Percentiles rank a stretch among this genome's conserved stretches.
phyloP scores from a whole-genome alignment of 2,113 vertebrate species.

The Eidolon helvum region DNA sequence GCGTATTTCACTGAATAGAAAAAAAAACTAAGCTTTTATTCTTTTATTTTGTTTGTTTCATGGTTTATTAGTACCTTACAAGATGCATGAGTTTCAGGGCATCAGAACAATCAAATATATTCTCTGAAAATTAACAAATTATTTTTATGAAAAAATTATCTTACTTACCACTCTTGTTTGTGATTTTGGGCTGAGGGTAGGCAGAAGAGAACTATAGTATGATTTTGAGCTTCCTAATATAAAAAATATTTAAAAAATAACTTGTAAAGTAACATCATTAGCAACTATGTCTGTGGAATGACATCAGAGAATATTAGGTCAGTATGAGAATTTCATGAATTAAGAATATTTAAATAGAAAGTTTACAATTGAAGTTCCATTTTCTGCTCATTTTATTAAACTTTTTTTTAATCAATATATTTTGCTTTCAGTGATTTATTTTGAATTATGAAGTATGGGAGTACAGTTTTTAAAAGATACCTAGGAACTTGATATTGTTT shows the following conservation, averaged over 20 bases:
- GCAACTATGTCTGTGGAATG: not conserved
- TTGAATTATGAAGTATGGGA: not conserved
- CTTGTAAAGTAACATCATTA: not conserved
- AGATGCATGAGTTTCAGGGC: not conserved
- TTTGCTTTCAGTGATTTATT: not conserved
- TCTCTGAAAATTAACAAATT: not conserved
- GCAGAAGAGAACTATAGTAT: not conserved
- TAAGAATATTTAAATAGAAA: slow-evolving; percentile 3
- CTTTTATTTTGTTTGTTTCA: not conserved
- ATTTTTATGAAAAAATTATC: not conserved
- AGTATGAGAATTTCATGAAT: not conserved
- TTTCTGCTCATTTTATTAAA: not conserved
- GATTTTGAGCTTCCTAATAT: not conserved
- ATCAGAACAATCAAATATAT: not conserved
- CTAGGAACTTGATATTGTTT: slow-evolving; percentile 3
- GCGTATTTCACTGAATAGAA: not conserved
- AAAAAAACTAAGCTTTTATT: not conserved
- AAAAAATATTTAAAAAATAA: not conserved
- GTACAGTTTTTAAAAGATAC: not conserved
- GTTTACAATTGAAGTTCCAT: not conserved
- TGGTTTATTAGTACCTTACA: not conserved
- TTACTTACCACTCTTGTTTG: not conserved
- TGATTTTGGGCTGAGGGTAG: not conserved
- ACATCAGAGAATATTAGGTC: not conserved
- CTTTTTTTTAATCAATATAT: not conserved